phyloP scores from a whole-genome alignment of 1,140 invertebrate species.

The Diorhabda elongata region DNA sequence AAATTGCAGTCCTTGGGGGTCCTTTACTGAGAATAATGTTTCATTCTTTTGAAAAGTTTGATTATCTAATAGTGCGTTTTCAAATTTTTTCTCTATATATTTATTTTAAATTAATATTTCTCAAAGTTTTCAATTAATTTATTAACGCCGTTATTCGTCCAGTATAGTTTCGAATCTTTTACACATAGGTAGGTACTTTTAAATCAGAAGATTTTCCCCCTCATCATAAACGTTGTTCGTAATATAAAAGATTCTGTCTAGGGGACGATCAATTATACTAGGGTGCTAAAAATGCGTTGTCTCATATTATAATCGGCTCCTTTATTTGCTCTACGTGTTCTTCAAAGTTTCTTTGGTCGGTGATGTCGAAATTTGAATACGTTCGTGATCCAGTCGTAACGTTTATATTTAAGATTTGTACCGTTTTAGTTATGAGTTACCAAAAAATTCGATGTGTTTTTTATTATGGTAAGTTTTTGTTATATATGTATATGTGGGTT shows the following conservation, averaged over 20 bases:
- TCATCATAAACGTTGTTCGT: constrained; percentile 4
- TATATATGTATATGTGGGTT: no score
- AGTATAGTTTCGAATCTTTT: no score
- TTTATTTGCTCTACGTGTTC: constrained; percentile 18
- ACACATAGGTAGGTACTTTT: no score
- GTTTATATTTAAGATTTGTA: neutral
- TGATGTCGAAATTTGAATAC: constrained; percentile 18
- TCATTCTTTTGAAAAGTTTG: no score
- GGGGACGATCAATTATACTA: constrained; percentile 18
- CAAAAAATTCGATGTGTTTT: neutral
- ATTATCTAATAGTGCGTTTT: no score
- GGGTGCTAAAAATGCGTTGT: constrained; percentile 17
- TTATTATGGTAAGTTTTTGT: neutral
- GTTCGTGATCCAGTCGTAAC: constrained; percentile 15
- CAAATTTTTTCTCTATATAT: no score
- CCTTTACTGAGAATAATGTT: no score
- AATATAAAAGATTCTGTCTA: constrained; percentile 17
- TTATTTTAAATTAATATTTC: no score
- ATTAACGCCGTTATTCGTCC: no score
- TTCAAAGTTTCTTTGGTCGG: neutral
- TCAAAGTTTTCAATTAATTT: no score
- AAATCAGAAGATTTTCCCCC: constrained; percentile 12
- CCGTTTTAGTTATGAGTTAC: constrained; percentile 6
- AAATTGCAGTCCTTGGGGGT: no score
- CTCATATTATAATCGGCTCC: constrained; percentile 15